Evolutionary conservation across 2,797 vertebrate genomes (phyloP).

Genomic region (Siniperca undulata): DNA sequence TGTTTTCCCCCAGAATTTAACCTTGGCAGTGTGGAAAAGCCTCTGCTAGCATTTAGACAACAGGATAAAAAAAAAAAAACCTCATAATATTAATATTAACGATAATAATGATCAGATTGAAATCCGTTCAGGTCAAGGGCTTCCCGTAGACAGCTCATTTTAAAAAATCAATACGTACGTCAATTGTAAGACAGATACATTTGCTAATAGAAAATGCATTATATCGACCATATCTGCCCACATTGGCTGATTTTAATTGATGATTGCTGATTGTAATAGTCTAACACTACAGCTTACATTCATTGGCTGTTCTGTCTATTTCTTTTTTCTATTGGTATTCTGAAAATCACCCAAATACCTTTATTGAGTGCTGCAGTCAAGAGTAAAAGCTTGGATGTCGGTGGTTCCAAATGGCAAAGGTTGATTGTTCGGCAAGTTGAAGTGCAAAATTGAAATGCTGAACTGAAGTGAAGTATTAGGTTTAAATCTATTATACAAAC

Average conservation of each 20-base stretch:
- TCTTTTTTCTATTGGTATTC: neutral
- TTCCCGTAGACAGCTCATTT: neutral
- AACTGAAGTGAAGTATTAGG: conserved; percentile 11
- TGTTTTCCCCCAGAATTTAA: neutral
- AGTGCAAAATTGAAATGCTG: conserved; percentile 17
- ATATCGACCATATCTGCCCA: neutral
- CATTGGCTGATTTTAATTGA: neutral
- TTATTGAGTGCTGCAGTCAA: conserved; percentile 21
- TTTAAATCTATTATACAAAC: conserved; percentile 28
- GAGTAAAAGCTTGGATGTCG: conserved; percentile 8
- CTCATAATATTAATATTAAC: neutral
- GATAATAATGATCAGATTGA: conserved; percentile 7
- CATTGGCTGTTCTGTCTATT: neutral
- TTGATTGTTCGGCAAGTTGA: conserved; percentile 1
- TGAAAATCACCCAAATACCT: conserved; percentile 22
- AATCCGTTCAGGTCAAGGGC: conserved; percentile 11
- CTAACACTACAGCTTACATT: neutral
- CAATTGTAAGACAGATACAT: conserved; percentile 16
- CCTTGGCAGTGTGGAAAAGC: neutral
- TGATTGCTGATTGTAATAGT: neutral
- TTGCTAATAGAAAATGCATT: conserved; percentile 9
- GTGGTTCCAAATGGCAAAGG: conserved; percentile 10
- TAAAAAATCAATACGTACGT: neutral
- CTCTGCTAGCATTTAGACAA: neutral
- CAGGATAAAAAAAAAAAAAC: neutral